phyloP scores from a whole-genome alignment of 2,113 vertebrate species.

The Enhydra lutris region DNA sequence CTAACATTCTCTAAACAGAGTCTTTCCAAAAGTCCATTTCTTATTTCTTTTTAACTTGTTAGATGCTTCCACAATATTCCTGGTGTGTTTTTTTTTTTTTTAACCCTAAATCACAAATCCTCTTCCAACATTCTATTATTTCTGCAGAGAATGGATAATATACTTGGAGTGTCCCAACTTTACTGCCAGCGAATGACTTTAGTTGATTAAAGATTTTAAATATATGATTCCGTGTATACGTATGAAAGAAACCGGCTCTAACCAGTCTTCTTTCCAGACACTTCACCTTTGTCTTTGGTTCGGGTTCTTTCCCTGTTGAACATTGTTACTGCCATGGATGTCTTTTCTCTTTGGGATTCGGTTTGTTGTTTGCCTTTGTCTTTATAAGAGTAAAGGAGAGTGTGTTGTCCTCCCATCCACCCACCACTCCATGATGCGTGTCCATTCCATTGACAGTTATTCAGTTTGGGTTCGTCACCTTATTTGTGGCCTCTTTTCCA shows the following conservation, averaged over 20 bases:
- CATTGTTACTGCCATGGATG: background rate
- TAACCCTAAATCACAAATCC: background rate
- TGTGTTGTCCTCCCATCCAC: background rate
- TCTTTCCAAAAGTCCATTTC: background rate
- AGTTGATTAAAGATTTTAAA: background rate
- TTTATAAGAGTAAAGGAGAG: background rate
- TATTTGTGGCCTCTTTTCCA: constrained; percentile 97
- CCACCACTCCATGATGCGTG: background rate
- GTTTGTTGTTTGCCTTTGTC: constrained; percentile 8
- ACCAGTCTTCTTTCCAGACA: background rate
- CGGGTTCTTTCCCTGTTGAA: background rate
- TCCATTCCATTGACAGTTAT: constrained; percentile 87
- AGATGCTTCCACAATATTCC: background rate
- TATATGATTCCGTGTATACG: background rate
- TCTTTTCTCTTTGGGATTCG: constrained; percentile 15
- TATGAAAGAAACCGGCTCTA: background rate
- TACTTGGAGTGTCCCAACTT: background rate
- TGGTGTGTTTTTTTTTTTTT: background rate
- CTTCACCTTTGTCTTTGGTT: constrained; percentile 39
- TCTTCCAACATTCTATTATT: background rate
- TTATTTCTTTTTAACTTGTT: constrained; percentile 5
- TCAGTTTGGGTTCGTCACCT: constrained; percentile 96
- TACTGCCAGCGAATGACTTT: background rate
- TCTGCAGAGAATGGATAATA: background rate
- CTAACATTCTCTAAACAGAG: background rate